phyloP scores from a whole-genome alignment of 2,888 invertebrate genomes.

The Pachydiplax longipennis region DNA sequence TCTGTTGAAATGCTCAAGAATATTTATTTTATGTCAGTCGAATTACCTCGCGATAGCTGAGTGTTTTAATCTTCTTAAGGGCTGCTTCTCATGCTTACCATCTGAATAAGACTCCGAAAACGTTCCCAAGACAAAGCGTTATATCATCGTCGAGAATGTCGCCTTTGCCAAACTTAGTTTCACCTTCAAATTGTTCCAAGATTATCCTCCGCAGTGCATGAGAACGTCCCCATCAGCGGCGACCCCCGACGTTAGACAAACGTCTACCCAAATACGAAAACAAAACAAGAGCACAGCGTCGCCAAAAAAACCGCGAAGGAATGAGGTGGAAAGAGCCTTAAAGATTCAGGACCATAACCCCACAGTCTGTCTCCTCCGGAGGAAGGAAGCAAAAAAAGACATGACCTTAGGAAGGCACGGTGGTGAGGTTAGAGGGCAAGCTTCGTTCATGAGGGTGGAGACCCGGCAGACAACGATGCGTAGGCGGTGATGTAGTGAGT shows the following conservation, averaged over 20 bases:
- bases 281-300: neutral
- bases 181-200: no score
- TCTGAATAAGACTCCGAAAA: no score
- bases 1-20: no score
- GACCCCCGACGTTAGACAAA: neutral
- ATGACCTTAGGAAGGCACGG: slow-evolving; percentile 16
- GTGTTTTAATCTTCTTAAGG: no score
- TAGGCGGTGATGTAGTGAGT: slow-evolving; percentile 42
- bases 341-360: slow-evolving; percentile 41
- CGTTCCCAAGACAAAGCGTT: no score
- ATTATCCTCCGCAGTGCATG: no score
- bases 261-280: neutral
- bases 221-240: no score
- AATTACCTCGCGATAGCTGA: no score
- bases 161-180: no score
- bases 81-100: no score
- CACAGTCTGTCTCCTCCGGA: neutral
- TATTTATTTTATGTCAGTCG: no score
- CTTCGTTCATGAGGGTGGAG: slow-evolving; percentile 37
- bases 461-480: slow-evolving; percentile 23
- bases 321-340: slow-evolving; percentile 10
- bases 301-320: neutral
- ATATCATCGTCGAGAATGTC: no score
- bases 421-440: slow-evolving; percentile 33
- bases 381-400: neutral